Conservation (phyloP, 2,888 invertebrate species). For the Erpobdella octoculata region DNA sequence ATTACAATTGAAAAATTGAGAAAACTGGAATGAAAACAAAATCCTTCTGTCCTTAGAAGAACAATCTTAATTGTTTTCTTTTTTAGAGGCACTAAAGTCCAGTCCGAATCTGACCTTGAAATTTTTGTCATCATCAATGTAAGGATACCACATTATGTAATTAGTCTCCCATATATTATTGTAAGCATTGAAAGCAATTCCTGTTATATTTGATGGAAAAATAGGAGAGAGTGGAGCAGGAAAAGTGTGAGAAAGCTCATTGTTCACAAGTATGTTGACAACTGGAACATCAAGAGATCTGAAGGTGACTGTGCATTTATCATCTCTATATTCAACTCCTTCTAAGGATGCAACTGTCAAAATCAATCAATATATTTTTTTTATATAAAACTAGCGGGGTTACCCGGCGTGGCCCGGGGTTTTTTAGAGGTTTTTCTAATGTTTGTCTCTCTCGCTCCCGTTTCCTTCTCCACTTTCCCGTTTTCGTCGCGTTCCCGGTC, state of each 20-base stretch:
- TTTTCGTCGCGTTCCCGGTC: too few relatives aligned
- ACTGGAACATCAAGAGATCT: constrained; percentile 42
- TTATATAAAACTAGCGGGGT: too few relatives aligned
- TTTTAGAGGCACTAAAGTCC: too few relatives aligned
- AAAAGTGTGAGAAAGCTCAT: constrained; percentile 40
- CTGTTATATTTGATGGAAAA: constrained; percentile 38
- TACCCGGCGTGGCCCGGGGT: too few relatives aligned
- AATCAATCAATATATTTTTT: neutral
- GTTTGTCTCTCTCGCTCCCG: too few relatives aligned
- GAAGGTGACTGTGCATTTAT: constrained; percentile 15
- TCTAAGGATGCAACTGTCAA: neutral
- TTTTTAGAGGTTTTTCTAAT: too few relatives aligned
- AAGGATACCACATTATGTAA: constrained; percentile 48
- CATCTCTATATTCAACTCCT: neutral
- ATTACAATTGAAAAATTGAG: too few relatives aligned
- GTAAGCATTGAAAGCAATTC: constrained; percentile 45
- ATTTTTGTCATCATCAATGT: constrained; percentile 38
- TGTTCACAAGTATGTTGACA: constrained; percentile 39
- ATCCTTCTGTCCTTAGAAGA: too few relatives aligned
- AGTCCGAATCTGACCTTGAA: constrained; percentile 42
- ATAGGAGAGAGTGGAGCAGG: constrained; percentile 44
- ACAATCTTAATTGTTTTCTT: too few relatives aligned
- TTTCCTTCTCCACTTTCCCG: too few relatives aligned
- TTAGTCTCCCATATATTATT: constrained; percentile 50
- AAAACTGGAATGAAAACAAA: too few relatives aligned